Conservation (phyloP, 1,140 invertebrate genomes). For the Aricia agestis region DNA sequence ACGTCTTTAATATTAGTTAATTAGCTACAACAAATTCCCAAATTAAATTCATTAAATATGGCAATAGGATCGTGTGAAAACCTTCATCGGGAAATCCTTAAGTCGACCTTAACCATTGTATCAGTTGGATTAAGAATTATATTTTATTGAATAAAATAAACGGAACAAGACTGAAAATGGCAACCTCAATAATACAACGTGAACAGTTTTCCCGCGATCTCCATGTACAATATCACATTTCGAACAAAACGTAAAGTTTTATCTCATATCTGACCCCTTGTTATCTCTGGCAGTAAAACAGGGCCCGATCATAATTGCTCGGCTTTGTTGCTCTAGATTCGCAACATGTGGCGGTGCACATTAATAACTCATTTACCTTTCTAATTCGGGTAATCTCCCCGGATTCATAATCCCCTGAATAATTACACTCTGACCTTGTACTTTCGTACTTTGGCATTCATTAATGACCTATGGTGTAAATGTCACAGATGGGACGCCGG, state of each 20-base stretch:
- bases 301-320: conserved; percentile 31
- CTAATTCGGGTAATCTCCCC: background rate
- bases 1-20: too few species aligned
- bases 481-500: background rate
- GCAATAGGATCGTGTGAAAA: too few species aligned
- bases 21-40: too few species aligned
- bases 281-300: conserved; percentile 27
- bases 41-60: too few species aligned
- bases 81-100: too few species aligned
- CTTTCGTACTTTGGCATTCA: background rate
- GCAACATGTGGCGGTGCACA: conserved; percentile 32
- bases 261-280: conserved; percentile 11
- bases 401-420: background rate
- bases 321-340: conserved; percentile 23
- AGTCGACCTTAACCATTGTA: too few species aligned
- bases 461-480: background rate
- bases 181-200: too few species aligned
- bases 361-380: conserved; percentile 24
- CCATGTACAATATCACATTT: background rate
- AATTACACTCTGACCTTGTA: background rate
- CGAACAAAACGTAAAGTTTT: background rate
- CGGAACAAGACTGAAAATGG: too few species aligned
- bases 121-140: too few species aligned
- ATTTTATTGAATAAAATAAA: too few species aligned
- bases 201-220: background rate